These are phyloP conservation scores for Prinia subflava DNA, from an alignment of 2,113 vertebrate genomes.

Conservation along the genomic window DNA sequence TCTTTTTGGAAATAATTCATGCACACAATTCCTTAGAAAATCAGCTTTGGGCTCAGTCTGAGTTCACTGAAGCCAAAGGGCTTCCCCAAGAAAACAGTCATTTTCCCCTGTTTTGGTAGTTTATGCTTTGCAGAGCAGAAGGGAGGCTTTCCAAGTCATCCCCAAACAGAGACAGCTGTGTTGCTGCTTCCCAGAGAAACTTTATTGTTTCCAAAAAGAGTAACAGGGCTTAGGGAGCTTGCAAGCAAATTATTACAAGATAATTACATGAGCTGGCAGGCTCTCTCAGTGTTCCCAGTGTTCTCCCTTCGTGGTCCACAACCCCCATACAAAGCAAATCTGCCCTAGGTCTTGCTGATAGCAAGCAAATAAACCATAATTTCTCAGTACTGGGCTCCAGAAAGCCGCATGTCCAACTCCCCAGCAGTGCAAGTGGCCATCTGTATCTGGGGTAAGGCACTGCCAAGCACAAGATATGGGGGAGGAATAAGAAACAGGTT, in stretches of 20 bases:
- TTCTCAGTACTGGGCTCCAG: not conserved
- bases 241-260: conserved; percentile 18
- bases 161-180: conserved; percentile 1
- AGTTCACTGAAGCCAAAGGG: conserved; percentile 9
- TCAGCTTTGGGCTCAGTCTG: not conserved
- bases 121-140: conserved; percentile 5
- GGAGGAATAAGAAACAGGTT: not conserved
- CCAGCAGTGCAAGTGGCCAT: not conserved
- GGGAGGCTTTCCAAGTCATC: not conserved
- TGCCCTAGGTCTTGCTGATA: not conserved
- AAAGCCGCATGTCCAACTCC: not conserved
- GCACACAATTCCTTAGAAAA: not conserved
- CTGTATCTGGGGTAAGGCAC: not conserved
- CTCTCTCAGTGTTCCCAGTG: not conserved
- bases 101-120: conserved; percentile 1
- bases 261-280: conserved; percentile 24
- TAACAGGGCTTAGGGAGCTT: not conserved
- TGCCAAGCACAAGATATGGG: not conserved
- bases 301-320: not conserved
- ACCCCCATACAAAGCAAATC: not conserved
- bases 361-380: not conserved
- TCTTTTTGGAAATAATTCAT: not conserved
- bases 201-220: conserved; percentile 28
- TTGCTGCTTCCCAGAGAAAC: not conserved
- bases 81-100: not conserved